Conservation (phyloP, 1,140 invertebrate species). For the Drusus annulatus region DNA sequence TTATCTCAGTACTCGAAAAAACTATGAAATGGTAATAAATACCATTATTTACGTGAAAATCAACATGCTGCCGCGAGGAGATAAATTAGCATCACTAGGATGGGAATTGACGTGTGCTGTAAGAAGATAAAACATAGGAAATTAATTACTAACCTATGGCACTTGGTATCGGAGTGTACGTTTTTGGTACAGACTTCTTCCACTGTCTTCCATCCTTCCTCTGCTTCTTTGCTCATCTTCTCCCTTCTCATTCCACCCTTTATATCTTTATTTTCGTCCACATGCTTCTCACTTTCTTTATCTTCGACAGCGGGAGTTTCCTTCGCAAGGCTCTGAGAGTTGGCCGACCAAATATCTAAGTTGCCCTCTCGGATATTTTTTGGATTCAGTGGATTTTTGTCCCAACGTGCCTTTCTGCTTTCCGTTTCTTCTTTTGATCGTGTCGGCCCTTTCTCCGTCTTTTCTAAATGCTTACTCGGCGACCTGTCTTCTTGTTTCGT, state of each 20-base stretch:
- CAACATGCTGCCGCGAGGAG: too few species aligned
- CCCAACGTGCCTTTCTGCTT: neutral
- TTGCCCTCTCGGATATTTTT: neutral
- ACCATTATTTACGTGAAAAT: too few species aligned
- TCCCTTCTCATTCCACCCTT: neutral
- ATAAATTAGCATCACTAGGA: too few species aligned
- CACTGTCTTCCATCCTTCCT: constrained; percentile 30
- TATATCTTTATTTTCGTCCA: neutral
- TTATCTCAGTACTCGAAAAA: too few species aligned
- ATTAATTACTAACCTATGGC: constrained; percentile 42
- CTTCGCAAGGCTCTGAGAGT: neutral
- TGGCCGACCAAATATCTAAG: neutral
- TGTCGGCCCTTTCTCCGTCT: neutral
- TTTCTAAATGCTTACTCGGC: neutral
- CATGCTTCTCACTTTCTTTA: neutral
- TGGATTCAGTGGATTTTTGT: neutral
- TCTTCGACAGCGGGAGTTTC: neutral
- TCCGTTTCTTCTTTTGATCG: neutral
- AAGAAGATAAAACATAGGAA: too few species aligned
- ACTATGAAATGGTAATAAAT: too few species aligned
- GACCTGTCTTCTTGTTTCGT: neutral
- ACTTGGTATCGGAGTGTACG: constrained; percentile 40
- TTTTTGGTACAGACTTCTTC: constrained; percentile 36
- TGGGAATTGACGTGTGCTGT: too few species aligned
- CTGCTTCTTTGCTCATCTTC: neutral